Conservation (phyloP, 1,140 invertebrate genomes). For the Zeugodacus cucurbitae region DNA sequence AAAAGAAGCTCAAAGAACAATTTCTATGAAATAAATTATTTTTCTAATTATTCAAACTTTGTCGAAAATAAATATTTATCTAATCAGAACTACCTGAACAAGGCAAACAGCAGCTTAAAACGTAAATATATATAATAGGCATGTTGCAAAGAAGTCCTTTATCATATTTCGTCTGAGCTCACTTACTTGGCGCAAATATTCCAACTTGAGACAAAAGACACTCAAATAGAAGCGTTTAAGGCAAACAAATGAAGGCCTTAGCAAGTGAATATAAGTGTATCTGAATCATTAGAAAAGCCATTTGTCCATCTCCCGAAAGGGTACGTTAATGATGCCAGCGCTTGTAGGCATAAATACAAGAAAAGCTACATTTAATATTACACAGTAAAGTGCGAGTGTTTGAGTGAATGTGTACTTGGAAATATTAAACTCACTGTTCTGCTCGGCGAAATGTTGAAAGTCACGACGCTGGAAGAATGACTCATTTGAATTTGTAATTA, state of each 20-base stretch:
- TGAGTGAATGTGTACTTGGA: not conserved
- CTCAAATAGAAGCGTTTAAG: too few species aligned
- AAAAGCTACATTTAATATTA: not conserved
- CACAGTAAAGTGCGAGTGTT: not conserved
- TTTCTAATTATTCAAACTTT: too few species aligned
- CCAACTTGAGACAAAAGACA: too few species aligned
- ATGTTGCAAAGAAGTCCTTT: too few species aligned
- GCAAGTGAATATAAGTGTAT: not conserved
- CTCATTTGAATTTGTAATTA: conserved; percentile 21
- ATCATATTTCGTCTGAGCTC: not conserved
- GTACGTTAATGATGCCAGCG: not conserved
- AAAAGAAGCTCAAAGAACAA: too few species aligned
- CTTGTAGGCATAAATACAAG: not conserved
- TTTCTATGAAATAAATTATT: too few species aligned
- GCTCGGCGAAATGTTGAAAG: not conserved
- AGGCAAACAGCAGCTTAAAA: too few species aligned
- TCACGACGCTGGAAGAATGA: not conserved
- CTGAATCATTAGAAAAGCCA: not conserved
- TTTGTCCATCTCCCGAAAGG: not conserved
- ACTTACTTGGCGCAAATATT: too few species aligned
- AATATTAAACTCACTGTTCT: not conserved
- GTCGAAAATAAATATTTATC: too few species aligned
- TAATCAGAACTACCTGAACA: too few species aligned
- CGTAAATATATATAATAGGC: too few species aligned
- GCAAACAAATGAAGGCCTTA: too few species aligned